Evolutionary conservation across 2,888 invertebrate species (phyloP).

Genomic region (Caenorhabditis sp.): DNA sequence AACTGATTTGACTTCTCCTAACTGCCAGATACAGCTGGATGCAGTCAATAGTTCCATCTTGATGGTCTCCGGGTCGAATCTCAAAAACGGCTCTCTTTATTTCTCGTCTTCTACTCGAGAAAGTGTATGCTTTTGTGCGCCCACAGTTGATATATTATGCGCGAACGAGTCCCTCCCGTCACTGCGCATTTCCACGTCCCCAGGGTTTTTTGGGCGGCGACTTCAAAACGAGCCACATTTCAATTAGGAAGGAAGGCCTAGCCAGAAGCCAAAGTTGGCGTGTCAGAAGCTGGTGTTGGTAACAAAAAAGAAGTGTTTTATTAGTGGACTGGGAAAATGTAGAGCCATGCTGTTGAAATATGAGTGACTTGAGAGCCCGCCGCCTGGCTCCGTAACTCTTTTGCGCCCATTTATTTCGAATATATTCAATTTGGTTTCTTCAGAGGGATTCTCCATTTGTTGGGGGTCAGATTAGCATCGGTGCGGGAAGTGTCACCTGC

Average conservation of each 20-base stretch:
- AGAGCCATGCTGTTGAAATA: conserved; percentile 60
- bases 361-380: conserved; percentile 54
- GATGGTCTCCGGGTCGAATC: no score
- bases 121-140: conserved; percentile 44
- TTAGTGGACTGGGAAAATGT: conserved; percentile 70
- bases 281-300: conserved; percentile 46
- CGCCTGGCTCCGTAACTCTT: neutral
- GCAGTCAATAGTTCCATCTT: no score
- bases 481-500: conserved; percentile 39
- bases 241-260: conserved; percentile 30
- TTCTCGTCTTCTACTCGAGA: conserved; percentile 3
- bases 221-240: conserved; percentile 55
- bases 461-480: conserved; percentile 19
- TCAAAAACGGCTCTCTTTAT: no score
- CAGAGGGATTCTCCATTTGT: no score
- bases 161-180: conserved; percentile 58
- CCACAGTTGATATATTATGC: conserved; percentile 51
- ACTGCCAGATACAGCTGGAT: no score
- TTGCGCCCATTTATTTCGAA: neutral
- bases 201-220: conserved; percentile 32
- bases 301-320: conserved; percentile 68
- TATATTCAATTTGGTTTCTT: conserved; percentile 31
- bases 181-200: conserved; percentile 19
- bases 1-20: no score
- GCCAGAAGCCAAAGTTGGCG: conserved; percentile 14